Evolutionary conservation across 2,797 vertebrate genomes (phyloP).

Genomic region (Poeciliopsis paucimaculata): DNA sequence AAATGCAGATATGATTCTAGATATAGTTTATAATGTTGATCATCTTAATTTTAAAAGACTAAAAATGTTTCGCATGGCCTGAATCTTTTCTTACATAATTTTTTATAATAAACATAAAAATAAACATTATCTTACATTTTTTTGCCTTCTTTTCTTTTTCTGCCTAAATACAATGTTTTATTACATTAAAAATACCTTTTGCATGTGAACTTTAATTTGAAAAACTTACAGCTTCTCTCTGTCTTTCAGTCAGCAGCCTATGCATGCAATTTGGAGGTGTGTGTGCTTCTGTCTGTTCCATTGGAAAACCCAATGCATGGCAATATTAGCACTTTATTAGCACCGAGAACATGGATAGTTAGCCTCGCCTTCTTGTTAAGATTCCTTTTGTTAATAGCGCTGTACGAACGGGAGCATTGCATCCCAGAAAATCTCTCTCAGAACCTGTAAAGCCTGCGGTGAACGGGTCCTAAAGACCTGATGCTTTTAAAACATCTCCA

Average conservation of each 20-base stretch:
- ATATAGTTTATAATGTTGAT: not conserved
- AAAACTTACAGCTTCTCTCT: not conserved
- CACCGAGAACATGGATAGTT: not conserved
- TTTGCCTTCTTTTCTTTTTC: not conserved
- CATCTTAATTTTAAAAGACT: not conserved
- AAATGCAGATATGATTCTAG: not conserved
- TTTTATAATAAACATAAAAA: not conserved
- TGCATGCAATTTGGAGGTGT: not conserved
- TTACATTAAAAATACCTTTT: not conserved
- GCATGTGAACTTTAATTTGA: not conserved
- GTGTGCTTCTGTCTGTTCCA: not conserved
- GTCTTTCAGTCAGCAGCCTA: not conserved
- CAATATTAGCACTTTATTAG: not conserved
- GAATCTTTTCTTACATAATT: not conserved
- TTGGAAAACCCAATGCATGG: not conserved
- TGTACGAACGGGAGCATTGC: not conserved
- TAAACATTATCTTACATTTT: too few relatives aligned
- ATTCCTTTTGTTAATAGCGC: not conserved
- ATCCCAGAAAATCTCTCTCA: not conserved
- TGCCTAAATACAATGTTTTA: not conserved
- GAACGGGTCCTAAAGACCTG: not conserved
- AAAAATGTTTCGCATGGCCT: not conserved
- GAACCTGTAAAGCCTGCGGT: not conserved
- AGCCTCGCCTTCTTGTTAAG: not conserved
- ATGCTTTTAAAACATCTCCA: slow-evolving; percentile 7